A percentile compares a stretch with the other conserved stretches of the same genome.
phyloP scores from a whole-genome alignment of 2,797 vertebrate genomes.

The Tamandua tetradactyla region DNA sequence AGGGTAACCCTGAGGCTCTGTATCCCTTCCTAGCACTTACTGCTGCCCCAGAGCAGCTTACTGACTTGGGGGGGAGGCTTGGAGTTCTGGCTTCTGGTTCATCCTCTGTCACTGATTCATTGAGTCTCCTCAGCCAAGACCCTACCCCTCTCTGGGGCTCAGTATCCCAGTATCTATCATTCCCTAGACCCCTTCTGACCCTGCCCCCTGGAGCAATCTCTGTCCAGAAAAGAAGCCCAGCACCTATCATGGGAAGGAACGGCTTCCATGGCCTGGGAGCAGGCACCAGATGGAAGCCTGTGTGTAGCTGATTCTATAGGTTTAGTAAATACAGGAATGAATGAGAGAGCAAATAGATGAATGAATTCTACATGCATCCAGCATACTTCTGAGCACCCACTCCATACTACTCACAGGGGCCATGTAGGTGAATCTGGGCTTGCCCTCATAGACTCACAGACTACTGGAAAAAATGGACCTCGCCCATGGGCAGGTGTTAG shows the following conservation, averaged over 20 bases:
- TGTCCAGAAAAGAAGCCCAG: neutral
- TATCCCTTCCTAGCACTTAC: neutral
- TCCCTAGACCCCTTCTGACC: neutral
- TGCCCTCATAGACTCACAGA: neutral
- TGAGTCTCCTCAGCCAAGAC: neutral
- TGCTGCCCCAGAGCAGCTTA: neutral
- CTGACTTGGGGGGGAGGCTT: neutral
- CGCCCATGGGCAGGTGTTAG: neutral
- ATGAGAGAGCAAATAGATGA: neutral
- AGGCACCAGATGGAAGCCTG: neutral
- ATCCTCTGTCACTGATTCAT: neutral
- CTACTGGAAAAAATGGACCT: neutral
- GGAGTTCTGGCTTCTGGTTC: neutral
- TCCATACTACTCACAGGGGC: rapidly evolving
- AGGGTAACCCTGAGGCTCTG: neutral
- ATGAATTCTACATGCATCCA: neutral
- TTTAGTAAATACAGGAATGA: neutral
- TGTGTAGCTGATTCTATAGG: neutral
- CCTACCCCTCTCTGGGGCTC: neutral
- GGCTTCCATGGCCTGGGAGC: neutral
- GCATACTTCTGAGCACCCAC: neutral
- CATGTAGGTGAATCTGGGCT: neutral
- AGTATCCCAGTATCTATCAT: neutral
- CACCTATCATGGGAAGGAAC: neutral
- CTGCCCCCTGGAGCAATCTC: neutral